Percentiles rank a stretch among this genome's conserved stretches.
Conservation (phyloP, 2,113 vertebrate species). For the Hassar affinis region DNA sequence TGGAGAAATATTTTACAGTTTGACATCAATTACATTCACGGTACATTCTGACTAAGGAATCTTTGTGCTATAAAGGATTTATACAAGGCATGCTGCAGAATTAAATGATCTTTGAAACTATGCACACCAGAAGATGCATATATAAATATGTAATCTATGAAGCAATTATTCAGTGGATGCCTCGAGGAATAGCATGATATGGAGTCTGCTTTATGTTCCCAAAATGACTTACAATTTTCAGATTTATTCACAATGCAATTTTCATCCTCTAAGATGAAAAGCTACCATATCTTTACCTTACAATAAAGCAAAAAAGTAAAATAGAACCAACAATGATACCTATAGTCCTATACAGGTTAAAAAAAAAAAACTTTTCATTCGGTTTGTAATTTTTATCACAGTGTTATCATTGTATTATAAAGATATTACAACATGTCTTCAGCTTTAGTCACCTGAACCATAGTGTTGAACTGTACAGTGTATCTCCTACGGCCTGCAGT, state of each 20-base stretch:
- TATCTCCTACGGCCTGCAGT: constrained; percentile 89
- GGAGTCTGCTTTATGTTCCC: not conserved
- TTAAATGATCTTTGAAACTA: not conserved
- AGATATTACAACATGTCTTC: not conserved
- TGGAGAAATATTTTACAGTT: not conserved
- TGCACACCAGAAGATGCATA: not conserved
- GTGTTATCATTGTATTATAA: not conserved
- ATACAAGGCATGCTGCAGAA: not conserved
- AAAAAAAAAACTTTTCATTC: no score
- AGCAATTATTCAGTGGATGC: not conserved
- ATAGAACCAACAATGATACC: not conserved
- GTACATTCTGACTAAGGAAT: not conserved
- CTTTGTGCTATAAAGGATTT: not conserved
- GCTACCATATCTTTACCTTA: not conserved
- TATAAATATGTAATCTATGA: not conserved
- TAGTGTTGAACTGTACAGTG: constrained; percentile 92
- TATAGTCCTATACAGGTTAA: not conserved
- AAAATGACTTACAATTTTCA: not conserved
- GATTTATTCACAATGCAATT: not conserved
- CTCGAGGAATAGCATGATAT: not conserved
- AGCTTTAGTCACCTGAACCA: constrained; percentile 83
- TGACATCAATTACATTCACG: not conserved
- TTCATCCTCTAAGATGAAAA: no score
- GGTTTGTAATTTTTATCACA: not conserved
- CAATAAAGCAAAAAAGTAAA: not conserved